Evolutionary conservation across 2,113 vertebrate genomes (phyloP).

Genomic region (Coregonus clupeaformis): DNA sequence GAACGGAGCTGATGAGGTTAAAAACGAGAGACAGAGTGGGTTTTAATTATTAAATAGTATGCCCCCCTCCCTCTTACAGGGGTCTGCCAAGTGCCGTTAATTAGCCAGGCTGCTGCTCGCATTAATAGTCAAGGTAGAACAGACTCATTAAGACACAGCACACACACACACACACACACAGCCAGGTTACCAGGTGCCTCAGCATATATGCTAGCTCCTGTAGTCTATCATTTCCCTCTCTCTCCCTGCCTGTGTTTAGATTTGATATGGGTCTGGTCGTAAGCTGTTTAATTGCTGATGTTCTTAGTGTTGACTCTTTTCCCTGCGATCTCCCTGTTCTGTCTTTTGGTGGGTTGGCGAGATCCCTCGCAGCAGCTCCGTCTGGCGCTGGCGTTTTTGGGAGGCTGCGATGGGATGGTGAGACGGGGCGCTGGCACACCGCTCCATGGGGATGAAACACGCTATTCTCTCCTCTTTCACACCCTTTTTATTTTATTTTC

Average conservation of each 20-base stretch:
- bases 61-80: constrained; percentile 26
- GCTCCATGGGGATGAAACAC: constrained; percentile 20
- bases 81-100: constrained; percentile 60
- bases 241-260: neutral
- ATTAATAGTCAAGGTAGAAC: constrained; percentile 40
- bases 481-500: constrained; percentile 61
- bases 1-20: constrained; percentile 55
- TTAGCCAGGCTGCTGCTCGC: constrained; percentile 55
- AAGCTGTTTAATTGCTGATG: constrained; percentile 26
- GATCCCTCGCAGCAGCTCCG: neutral
- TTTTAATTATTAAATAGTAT: constrained; percentile 70
- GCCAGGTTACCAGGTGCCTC: neutral
- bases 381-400: constrained; percentile 28
- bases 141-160: constrained; percentile 53
- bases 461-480: constrained; percentile 69
- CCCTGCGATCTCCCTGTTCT: neutral
- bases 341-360: neutral
- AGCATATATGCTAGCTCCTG: neutral
- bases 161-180: neutral
- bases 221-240: neutral
- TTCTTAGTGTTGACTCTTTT: constrained; percentile 14
- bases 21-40: constrained; percentile 49
- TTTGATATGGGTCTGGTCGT: constrained; percentile 17
- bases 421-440: constrained; percentile 37
- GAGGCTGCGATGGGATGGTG: constrained; percentile 21